A percentile compares a stretch with the other conserved stretches of the same genome.
phyloP scores from a whole-genome alignment of 2,888 invertebrate genomes.

The Pristionchus maxplancki region DNA sequence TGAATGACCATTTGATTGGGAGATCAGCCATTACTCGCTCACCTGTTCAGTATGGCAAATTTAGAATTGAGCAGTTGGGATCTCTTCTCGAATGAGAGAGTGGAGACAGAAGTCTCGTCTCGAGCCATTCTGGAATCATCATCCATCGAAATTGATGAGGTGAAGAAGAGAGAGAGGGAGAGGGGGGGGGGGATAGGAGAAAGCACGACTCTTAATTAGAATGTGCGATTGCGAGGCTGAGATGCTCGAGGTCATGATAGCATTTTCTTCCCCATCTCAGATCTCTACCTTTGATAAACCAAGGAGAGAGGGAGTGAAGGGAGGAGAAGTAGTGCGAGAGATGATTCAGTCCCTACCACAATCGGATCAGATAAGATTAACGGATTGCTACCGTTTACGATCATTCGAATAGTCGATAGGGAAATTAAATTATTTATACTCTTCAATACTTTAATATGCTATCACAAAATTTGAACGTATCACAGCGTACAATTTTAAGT shows the following conservation, averaged over 20 bases:
- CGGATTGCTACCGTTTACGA: slow-evolving; percentile 6
- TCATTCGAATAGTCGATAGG: neutral
- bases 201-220: neutral
- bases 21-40: neutral
- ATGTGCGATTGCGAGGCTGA: neutral
- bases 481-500: neutral
- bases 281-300: neutral
- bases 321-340: neutral
- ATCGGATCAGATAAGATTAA: slow-evolving; percentile 11
- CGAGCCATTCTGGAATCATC: slow-evolving; percentile 37
- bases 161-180: neutral
- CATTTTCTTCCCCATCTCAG: neutral
- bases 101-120: slow-evolving; percentile 7
- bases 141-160: neutral
- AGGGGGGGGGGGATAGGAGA: neutral
- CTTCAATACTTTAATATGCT: neutral
- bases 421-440: slow-evolving; percentile 13
- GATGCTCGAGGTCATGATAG: slow-evolving; percentile 42
- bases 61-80: slow-evolving; percentile 18
- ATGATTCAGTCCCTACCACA: neutral
- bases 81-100: slow-evolving; percentile 29
- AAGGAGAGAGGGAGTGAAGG: neutral
- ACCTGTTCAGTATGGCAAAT: slow-evolving; percentile 44
- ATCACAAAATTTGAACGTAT: slow-evolving; percentile 10
- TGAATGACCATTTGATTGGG: neutral